Base-by-base conservation (phyloP, 2,888 invertebrate genomes). In the Volucella inflata region DNA sequence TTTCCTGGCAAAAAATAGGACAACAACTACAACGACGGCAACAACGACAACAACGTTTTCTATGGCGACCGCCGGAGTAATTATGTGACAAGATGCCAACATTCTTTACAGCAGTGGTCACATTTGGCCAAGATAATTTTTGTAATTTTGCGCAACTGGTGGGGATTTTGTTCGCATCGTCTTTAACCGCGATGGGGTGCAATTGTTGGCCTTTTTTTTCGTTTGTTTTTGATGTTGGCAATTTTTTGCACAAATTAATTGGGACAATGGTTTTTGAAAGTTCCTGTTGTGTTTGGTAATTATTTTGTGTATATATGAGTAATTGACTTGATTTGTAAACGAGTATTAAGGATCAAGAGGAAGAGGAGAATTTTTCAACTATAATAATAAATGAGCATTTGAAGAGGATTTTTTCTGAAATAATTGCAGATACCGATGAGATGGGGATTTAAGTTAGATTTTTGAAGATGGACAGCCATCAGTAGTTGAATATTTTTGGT, bases 81-180 rank as follows among this genome's bases (percentile, higher is more conserved):
- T 81, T 65, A 64, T 70, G 57, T 70, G 80, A 81, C 80, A 81
- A 75, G 21, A 50, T 81, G 81, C 67, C 81, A 70, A 68, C 59
- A 71, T 71, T 71, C 36, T 44, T 64, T 30, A 12, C 44, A 10
- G 16, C 12, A 51, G 38, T 67, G 62, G 80, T 68, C 55, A 62
- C 67, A 80, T 40, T 68, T 67, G 60, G 60, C 67, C 60, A 68
- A 51, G 42, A 59, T 12, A 8, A 57, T 59, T 67, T 46, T 62
- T 64, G 40, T 57, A 68, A 62, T 75, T 77, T 79, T 75, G 83
- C 68, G 83, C 83, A 84, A 79, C 79, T 79, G 64, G 83, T 84
- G 83, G 74, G 42, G 42, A 6, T 17, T 62, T 17, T 12, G 14
- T 4, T 17, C n/a, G 44, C 12, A 2, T 48, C 8, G 30, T 30